These are phyloP conservation scores for Tubiluchus corallicola DNA, from an alignment of 2,888 invertebrate genomes.

Conservation along the genomic window DNA sequence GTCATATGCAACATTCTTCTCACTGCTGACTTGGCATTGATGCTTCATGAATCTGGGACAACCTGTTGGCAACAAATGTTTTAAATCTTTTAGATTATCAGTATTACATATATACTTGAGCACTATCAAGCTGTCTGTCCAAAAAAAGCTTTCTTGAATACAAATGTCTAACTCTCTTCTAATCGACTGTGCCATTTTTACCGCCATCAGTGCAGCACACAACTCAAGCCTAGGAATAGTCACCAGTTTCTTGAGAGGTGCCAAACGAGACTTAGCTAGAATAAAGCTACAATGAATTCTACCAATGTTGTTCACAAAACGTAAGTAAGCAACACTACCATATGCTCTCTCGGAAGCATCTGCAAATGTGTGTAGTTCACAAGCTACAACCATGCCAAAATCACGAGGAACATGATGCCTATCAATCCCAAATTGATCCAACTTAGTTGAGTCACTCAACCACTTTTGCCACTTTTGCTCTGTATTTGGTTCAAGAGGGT, in stretches of 20 bases:
- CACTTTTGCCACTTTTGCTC: not conserved
- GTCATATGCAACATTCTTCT: conserved; percentile 5
- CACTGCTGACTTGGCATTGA: conserved; percentile 1
- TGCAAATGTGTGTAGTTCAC: conserved; percentile 8
- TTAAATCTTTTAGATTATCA: conserved; percentile 6
- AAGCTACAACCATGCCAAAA: not conserved
- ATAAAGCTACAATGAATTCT: conserved; percentile 6
- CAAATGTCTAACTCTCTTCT: no score
- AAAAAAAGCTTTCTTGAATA: not conserved
- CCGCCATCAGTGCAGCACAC: conserved; percentile 7
- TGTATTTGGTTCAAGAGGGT: conserved; percentile 5
- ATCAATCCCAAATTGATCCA: not conserved
- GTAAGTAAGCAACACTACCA: conserved; percentile 8
- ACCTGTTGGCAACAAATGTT: conserved; percentile 7
- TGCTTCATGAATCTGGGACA: not conserved
- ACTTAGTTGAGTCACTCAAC: not conserved
- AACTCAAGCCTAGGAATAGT: conserved; percentile 10
- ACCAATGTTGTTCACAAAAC: not conserved
- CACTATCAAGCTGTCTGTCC: conserved; percentile 7
- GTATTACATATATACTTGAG: conserved; percentile 2
- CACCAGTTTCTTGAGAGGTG: conserved; percentile 6
- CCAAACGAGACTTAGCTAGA: conserved; percentile 4
- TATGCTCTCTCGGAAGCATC: conserved; percentile 8
- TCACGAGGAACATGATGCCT: conserved; percentile 8
- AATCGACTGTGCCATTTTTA: conserved; percentile 6